Evolutionary conservation across 2,888 invertebrate genomes (phyloP).

Genomic region (Trypoxylon attenuatum): DNA sequence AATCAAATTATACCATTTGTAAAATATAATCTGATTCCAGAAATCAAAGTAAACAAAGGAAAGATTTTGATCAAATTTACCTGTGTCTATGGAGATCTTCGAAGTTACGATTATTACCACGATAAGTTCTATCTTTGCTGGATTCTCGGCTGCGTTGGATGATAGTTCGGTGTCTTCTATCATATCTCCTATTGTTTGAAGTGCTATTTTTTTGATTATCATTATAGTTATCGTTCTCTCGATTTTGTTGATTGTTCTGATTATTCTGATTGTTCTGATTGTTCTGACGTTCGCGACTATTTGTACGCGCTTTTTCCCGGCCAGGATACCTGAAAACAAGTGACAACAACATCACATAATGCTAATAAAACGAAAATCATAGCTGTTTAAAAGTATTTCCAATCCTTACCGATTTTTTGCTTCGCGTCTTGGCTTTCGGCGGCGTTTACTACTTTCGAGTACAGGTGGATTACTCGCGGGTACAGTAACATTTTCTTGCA

Average conservation of each 20-base stretch:
- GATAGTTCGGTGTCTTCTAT: conserved; percentile 63
- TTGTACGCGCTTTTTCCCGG: conserved; percentile 65
- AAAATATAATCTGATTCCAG: too few species aligned
- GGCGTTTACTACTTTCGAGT: conserved; percentile 31
- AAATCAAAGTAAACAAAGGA: too few species aligned
- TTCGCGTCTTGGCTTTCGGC: conserved; percentile 70
- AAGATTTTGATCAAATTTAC: too few species aligned
- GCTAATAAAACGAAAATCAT: not conserved
- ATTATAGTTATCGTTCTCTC: conserved; percentile 68
- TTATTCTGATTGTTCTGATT: conserved; percentile 71
- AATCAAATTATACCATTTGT: conserved; percentile 15
- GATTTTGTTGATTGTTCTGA: conserved; percentile 71
- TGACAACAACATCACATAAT: conserved; percentile 9
- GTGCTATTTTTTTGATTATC: conserved; percentile 64
- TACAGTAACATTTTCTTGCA: conserved; percentile 66
- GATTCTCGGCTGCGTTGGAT: conserved; percentile 73
- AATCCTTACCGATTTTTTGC: conserved; percentile 66
- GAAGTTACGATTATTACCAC: conserved; percentile 62
- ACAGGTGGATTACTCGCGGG: conserved; percentile 48
- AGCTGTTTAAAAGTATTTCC: not conserved
- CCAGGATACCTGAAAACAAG: conserved; percentile 60
- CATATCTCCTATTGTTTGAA: conserved; percentile 58
- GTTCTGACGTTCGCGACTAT: conserved; percentile 69
- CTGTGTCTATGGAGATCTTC: conserved; percentile 66
- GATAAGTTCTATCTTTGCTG: conserved; percentile 74